Evolutionary conservation across 2,113 vertebrate genomes (phyloP), one percentile per base, ranked within the genome.

Genomic region (Zapus hudsonius): DNA sequence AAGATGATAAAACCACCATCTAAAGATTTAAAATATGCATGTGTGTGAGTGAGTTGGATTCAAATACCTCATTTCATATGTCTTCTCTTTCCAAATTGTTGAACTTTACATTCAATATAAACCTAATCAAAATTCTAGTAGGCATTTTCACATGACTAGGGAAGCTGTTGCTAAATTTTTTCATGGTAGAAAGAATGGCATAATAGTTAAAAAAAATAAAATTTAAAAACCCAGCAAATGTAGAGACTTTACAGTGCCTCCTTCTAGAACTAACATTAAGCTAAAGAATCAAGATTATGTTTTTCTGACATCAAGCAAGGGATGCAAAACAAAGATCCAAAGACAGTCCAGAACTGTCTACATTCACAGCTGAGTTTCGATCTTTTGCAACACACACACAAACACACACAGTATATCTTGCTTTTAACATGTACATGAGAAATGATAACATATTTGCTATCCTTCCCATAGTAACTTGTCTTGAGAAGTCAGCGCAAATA

Each of bases 401-500:
- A 10, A 52, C 52, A 13, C 52, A 52, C 52, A 52, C 12, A 52
- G 52, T 52, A 11, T 36, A 69, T 20, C 22, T 12, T 8, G 36
- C 36, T 84, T 27, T 13, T 27, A 74, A 25, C 47, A 69, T 44
- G 29, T 13, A 63, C n/a, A 7, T 29, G 36, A 63, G 61, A 61
- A 84, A 90, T 3, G 0, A 91, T 70, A 90, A 47, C 17, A 38
- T 15, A 29, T 31, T 38, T 67, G 25, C 1, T 70, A 80, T 38
- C 33, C 22, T 3, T 66, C 1, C 1, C 0, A 3, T 7, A 0
- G 52, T 73, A n/a, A 55, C 7, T 33, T 52, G 36, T 27, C 78
- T 87, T 29, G 36, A 81, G 23, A 83, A 55, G 55, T 17, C 55
- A 78, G 92, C 74, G 63, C 1, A 69, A 44, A 15, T 16, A 59